Evolutionary conservation across 2,113 vertebrate genomes (phyloP), one percentile per base, ranked within the genome.

Genomic region (Gopherus flavomarginatus): DNA sequence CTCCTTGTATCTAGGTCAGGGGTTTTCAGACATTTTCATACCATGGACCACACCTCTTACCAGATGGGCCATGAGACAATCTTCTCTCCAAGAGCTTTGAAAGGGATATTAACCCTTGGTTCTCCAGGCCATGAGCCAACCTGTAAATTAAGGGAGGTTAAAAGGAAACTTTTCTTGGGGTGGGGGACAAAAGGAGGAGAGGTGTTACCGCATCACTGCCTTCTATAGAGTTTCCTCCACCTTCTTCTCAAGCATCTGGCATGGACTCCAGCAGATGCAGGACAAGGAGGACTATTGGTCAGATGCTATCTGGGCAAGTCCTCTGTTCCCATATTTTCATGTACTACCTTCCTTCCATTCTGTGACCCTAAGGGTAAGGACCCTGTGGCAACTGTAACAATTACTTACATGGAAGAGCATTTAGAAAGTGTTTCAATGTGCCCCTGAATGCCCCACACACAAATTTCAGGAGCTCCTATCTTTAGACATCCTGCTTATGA

Each of bases 361-460:
- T 65, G 31, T 31, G 31, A 65, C 17, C 31, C 31, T 65, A 17
- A 35, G 62, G 31, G 31, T 35, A 65, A 65, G 31, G 29, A 8
- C 2, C 47, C 42, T 49, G 0, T 1, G n/a, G 31, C 78, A 21
- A 42, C 31, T 8, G 0, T 5, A 49, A 52, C 26, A 5, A 1
- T 21, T 5, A 62, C 0, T 4, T 57, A 44, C n/a, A 0, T 0
- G 3, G 14, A 26, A 27, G 65, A 79, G 22, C 57, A 62, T 62
- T 62, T 31, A 62, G 57, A 62, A 62, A 62, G 65, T 8, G 10
- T 21, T 38, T 47, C 72, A 42, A 27, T 7, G 8, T 24, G 21
- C 22, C 38, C n/a, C n/a, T 4, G 11, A n/a, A 53, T 16, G 62
- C 16, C 62, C 65, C 65, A 69, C 13, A 21, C 35, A 14, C 1